Base-by-base conservation (phyloP, 2,113 vertebrate species). In the Cheilinus undulatus region DNA sequence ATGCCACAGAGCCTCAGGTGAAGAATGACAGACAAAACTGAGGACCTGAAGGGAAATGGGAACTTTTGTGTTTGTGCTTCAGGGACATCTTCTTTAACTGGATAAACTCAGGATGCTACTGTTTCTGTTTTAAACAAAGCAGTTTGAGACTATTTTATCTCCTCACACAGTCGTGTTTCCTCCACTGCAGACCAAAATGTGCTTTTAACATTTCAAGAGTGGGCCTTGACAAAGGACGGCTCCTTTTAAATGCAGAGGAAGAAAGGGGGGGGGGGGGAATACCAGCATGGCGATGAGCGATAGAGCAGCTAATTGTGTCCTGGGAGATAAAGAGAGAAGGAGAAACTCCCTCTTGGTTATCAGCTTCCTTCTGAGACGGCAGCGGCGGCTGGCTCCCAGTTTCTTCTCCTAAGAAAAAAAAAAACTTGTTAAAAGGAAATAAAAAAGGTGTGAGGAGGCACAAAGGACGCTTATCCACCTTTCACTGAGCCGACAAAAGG, bases 301-400 rank as follows among this genome's bases (percentile, higher is more conserved):
- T 92, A 87, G 81, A 85, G 83, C 80, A 74, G 82, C 88, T 92
- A 93, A 94, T 92, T 91, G 88, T 86, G 81, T 92, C 89, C 89
- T 84, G 83, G 76, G 82, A 88, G 87, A 92, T 87, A 90, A 88
- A 86, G 76, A 69, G 61, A 73, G 79, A 69, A 67, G 80, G 36
- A 63, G 75, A 76, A 86, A 88, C 73, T 86, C 76, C 75, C 81
- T 76, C 62, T 70, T 38, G 86, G 89, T 92, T 92, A 93, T 91
- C 91, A 66, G 80, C 69, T 67, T 69, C 74, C 81, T 78, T 83
- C 80, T 73, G 70, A 78, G 82, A 45, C 66, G 7, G 32, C 32
- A 34, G 36, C 36, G 36, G 26, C 11, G 43, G 61, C 77, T 45
- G 74, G 59, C 63, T 71, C 9, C 17, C 63, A 80, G 73, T 75